Evolutionary conservation across 2,113 vertebrate species (phyloP), one percentile per base, ranked within the genome.

Genomic region (Garra rufa): DNA sequence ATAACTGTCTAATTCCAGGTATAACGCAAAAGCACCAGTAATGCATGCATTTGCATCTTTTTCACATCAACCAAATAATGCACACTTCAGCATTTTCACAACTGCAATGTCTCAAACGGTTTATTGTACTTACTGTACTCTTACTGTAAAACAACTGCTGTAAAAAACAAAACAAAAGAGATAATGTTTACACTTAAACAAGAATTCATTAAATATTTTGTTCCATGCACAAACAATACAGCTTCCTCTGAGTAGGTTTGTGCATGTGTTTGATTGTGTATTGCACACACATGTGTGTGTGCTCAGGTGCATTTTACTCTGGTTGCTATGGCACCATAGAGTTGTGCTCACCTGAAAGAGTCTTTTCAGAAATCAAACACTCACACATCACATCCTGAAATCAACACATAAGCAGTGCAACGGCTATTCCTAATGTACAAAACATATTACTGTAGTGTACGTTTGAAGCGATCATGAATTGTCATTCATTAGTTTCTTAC

Each of bases 401-500:
- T 79, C 76, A 79, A 63, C 57, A 77, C 10, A 63, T 21, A 76
- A 77, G 13, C 6, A 24, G n/a, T n/a, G n/a, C n/a, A 44, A 73
- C 9, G 44, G 61, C 14, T 8, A 75, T 75, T 19, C 44, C 76
- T 4, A 19, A 10, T 19, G 21, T 4, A 43, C 43, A 5, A 10
- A 63, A 79, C n/a, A 41, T 17, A 43, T 61, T 6, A 17, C 8
- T 24, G 34, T 21, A 28, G 13, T 43, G 65, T 21, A 21, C 65
- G 26, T 17, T 30, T 69, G 65, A 8, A 67, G 30, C 34, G 3
- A 17, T 21, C 17, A 41, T 38, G 30, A 26, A 38, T 69, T 10
- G 30, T 19, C 30, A 21, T 69, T 34, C 11, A 1, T 61, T 61
- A 9, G 46, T 38, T 55, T 84, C 94, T 94, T 95, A 99, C 98